Base-by-base conservation (phyloP, 2,888 invertebrate genomes). In the Crossocerus cetratus region DNA sequence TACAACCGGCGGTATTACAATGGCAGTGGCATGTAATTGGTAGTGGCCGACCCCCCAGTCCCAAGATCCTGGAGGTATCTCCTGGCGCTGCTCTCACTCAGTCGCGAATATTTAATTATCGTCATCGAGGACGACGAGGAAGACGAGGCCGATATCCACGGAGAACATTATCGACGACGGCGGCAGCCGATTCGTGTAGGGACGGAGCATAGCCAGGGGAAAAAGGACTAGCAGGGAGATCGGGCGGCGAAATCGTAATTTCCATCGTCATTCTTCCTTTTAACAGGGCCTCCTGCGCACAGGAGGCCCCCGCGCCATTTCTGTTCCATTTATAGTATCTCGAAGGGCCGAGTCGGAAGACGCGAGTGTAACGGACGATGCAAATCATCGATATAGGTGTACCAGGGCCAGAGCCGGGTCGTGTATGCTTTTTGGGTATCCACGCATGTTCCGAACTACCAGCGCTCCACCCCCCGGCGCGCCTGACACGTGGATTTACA, bases 361-460 rank as follows among this genome's bases (percentile, higher is more conserved):
- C 87, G 32, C 32, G 87, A 86, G 81, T 84, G 83, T 84, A 87
- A 87, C 87, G 87, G 49, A 49, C 16, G 49, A 49, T 49, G 49
- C 49, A 49, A 49, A 88, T 88, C 87, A 86, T 87, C 87, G 16
- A 87, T 32, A 32, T 32, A 87, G 87, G 87, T 87, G 32, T 32
- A 32, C 32, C 32, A 32, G 86, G 87, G 86, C 55, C 49, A 14
- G 49, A 49, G 59, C 23, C 63, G 18, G 45, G 11, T 22, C 59
- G 64, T 14, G 69, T 72, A 64, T 58, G 63, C 64, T 72, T 65
- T 72, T 72, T 69, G 69, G 65, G 53, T 58, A 65, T 63, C 54
- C 62, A 32, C 53, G 16, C 23, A 58, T 59, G 71, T 60, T 68
- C 77, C 65, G 23, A 16, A 20, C 69, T 58, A 63, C 45, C 60